Evolutionary conservation across 2,797 vertebrate genomes (phyloP).

Genomic region (Microctenopoma steveboyesi): DNA sequence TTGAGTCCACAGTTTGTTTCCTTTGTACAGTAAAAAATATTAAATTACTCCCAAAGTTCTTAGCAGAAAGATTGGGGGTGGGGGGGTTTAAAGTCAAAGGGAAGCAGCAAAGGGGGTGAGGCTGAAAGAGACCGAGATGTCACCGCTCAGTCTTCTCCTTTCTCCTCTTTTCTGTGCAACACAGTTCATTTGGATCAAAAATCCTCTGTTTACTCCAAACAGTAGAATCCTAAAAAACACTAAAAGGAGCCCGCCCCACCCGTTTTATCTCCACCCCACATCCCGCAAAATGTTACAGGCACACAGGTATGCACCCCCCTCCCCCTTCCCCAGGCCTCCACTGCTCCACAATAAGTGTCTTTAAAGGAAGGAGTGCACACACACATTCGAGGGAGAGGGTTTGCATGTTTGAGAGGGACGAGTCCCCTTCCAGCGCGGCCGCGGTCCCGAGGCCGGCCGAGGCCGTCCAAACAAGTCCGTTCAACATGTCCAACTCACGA

Average conservation of each 20-base stretch:
- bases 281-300: slow-evolving; percentile 76
- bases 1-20: slow-evolving; percentile 87
- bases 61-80: slow-evolving; percentile 73
- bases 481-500: slow-evolving; percentile 56
- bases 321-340: slow-evolving; percentile 73
- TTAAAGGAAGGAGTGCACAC: slow-evolving; percentile 77
- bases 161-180: slow-evolving; percentile 80
- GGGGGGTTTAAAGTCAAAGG: slow-evolving; percentile 59
- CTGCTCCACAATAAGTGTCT: slow-evolving; percentile 73
- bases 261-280: slow-evolving; percentile 40
- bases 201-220: slow-evolving; percentile 72
- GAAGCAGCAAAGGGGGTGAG: slow-evolving; percentile 78
- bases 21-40: slow-evolving; percentile 90
- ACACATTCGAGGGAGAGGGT: slow-evolving; percentile 78
- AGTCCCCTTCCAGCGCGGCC: slow-evolving; percentile 59
- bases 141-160: slow-evolving; percentile 45
- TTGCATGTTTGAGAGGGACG: slow-evolving; percentile 67
- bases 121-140: slow-evolving; percentile 63
- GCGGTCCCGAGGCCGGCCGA: slow-evolving; percentile 53
- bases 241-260: slow-evolving; percentile 66
- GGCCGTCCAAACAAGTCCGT: slow-evolving; percentile 64
- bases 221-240: slow-evolving; percentile 70
- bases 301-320: slow-evolving; percentile 78
- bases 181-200: slow-evolving; percentile 81
- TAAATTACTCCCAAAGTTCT: slow-evolving; percentile 86